Evolutionary conservation across 2,888 invertebrate species (phyloP).

Genomic region (Epinotia ramella): DNA sequence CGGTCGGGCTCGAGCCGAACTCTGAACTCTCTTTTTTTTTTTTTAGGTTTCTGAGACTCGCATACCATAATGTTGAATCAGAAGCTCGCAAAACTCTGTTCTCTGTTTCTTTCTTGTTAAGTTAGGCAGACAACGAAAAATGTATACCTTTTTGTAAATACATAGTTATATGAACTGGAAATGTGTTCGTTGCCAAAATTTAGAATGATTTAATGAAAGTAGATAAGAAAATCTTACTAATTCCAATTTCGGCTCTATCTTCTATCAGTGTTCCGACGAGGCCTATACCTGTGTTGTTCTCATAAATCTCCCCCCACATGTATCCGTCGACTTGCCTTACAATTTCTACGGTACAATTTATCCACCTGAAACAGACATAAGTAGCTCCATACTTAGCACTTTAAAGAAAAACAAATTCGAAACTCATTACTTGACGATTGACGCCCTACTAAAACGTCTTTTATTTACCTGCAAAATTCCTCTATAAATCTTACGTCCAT

Average conservation of each 20-base stretch:
- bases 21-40: too few relatives aligned
- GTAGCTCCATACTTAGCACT: neutral
- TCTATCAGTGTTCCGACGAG: constrained; percentile 86
- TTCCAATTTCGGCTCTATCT: constrained; percentile 87
- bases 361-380: constrained; percentile 63
- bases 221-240: constrained; percentile 67
- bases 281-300: constrained; percentile 88
- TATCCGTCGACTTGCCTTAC: constrained; percentile 81
- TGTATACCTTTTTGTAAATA: too few relatives aligned
- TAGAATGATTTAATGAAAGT: neutral
- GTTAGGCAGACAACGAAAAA: too few relatives aligned
- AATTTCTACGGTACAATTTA: constrained; percentile 76
- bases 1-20: too few relatives aligned
- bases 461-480: constrained; percentile 78
- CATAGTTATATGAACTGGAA: too few relatives aligned
- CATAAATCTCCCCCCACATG: constrained; percentile 88
- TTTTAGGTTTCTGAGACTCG: neutral
- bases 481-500: constrained; percentile 77
- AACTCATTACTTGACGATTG: too few relatives aligned
- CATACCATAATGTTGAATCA: too few relatives aligned
- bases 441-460: neutral
- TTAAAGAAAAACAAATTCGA: neutral
- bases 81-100: too few relatives aligned
- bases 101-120: too few relatives aligned
- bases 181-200: neutral